A percentile compares a stretch with the other conserved stretches of the same genome.
phyloP scores from a whole-genome alignment of 2,888 invertebrate species.

The Bombylius discolor region DNA sequence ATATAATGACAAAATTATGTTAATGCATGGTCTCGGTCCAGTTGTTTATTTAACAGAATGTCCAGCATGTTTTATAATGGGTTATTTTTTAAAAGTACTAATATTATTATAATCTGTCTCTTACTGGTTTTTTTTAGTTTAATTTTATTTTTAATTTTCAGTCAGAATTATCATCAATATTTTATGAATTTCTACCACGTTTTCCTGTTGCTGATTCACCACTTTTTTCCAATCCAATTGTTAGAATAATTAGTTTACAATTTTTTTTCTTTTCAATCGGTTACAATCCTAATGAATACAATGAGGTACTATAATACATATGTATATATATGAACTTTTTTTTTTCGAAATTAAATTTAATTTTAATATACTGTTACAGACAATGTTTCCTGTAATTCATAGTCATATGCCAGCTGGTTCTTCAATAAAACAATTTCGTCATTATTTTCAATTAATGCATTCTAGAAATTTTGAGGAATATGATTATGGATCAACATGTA shows the following conservation, averaged over 20 bases:
- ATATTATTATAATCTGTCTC: neutral
- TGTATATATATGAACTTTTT: neutral
- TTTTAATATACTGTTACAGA: constrained; percentile 25
- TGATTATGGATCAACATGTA: constrained; percentile 36
- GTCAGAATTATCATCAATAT: neutral
- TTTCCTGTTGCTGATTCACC: neutral
- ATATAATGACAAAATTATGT: constrained; percentile 41
- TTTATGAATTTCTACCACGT: neutral
- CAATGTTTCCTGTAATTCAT: constrained; percentile 43
- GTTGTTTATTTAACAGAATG: constrained; percentile 36
- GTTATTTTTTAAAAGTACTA: neutral
- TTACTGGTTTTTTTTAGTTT: too few relatives aligned
- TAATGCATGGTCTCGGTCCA: constrained; percentile 41
- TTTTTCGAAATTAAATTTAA: neutral
- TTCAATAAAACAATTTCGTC: constrained; percentile 38
- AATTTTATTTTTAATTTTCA: neutral
- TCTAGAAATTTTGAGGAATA: constrained; percentile 30
- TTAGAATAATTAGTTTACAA: neutral
- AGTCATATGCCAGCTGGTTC: constrained; percentile 45
- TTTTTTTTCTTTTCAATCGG: neutral
- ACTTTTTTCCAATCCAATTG: neutral
- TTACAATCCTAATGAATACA: neutral
- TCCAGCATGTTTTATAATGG: constrained; percentile 17
- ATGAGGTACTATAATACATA: neutral
- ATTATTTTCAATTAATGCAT: constrained; percentile 37